Base-by-base conservation (phyloP, 37 sponge, comb jelly and placozoan genomes). In the Corticium candelabrum region DNA sequence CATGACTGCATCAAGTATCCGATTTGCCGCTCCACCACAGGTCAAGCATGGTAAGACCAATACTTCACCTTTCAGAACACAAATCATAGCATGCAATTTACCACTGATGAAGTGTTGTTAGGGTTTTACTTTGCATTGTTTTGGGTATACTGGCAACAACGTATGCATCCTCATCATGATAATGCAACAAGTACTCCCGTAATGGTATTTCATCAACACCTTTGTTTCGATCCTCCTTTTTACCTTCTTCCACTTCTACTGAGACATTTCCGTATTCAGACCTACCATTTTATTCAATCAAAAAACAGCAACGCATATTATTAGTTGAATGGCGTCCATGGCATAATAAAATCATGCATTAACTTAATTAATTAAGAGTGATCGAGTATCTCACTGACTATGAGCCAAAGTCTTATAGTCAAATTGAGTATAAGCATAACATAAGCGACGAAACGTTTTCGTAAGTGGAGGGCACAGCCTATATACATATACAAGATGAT, bases 181-280 rank as follows among this genome's bases (percentile, higher is more conserved):
- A 90, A 2, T 78, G 67, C 85, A 87, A 50, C 34, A 84, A 0
- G 2, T 50, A 38, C 2, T 87, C 85, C 7, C 1, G 67, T 29
- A 90, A 27, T 39, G 67, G 80, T 3, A 82, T 56, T 29, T 5
- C 35, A 30, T 35, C 73, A 0, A 56, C 71, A 5, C 62, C n/a
- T 11, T 57, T 82, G 37, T 78, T 75, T 29, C 91, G 69, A 36
- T 85, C 80, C 79, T 90, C 91, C 81, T 87, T 90, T 82, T 90
- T 90, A 38, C 77, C 78, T 34, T 77, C 11, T 41, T 90, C 91
- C 35, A 84, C 83, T 4, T 34, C 50, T 4, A 90, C 76, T 34
- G 4, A 38, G 32, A 77, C 80, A 0, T 78, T 39, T 41, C 91
- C 91, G 85, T 84, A 85, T 7, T 43, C 15, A 2, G 73, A 75